A percentile compares a stretch with the other conserved stretches of the same genome.
phyloP scores from a whole-genome alignment of 2,888 invertebrate genomes.

The Uropetala carovei region DNA sequence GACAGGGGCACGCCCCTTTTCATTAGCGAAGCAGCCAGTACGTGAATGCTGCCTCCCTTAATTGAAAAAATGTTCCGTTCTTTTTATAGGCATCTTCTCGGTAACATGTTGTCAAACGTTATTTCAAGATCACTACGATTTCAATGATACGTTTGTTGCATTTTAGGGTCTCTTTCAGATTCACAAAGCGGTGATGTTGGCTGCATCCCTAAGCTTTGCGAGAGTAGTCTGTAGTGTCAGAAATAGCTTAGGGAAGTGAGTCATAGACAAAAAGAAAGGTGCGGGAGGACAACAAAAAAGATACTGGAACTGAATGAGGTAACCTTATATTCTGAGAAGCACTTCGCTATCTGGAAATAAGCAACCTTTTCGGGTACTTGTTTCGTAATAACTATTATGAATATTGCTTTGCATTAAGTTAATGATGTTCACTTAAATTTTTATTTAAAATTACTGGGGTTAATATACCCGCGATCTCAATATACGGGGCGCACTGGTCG shows the following conservation, averaged over 20 bases:
- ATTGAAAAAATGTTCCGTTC: not conserved
- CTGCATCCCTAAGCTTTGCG: constrained; percentile 56
- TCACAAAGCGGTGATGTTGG: constrained; percentile 32
- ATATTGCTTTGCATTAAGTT: not conserved
- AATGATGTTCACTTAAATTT: not conserved
- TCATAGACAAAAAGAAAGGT: constrained; percentile 54
- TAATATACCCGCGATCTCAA: not conserved
- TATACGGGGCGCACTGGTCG: not conserved
- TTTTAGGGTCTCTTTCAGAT: not conserved
- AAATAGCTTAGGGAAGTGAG: constrained; percentile 60
- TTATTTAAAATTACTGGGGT: not conserved
- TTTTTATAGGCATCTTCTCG: not conserved
- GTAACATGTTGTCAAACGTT: too few species aligned
- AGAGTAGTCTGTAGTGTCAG: constrained; percentile 61
- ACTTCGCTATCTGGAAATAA: not conserved
- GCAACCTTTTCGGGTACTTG: not conserved
- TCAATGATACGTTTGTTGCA: not conserved
- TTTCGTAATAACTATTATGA: not conserved
- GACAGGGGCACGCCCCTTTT: constrained; percentile 63
- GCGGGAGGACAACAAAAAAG: constrained; percentile 54
- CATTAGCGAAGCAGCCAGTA: not conserved
- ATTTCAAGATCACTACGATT: not conserved
- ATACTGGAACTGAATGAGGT: constrained; percentile 52
- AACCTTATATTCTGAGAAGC: constrained; percentile 23
- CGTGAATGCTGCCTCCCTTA: not conserved